Conservation (phyloP, 2,888 invertebrate genomes). For the Xestobium rufovillosum region DNA sequence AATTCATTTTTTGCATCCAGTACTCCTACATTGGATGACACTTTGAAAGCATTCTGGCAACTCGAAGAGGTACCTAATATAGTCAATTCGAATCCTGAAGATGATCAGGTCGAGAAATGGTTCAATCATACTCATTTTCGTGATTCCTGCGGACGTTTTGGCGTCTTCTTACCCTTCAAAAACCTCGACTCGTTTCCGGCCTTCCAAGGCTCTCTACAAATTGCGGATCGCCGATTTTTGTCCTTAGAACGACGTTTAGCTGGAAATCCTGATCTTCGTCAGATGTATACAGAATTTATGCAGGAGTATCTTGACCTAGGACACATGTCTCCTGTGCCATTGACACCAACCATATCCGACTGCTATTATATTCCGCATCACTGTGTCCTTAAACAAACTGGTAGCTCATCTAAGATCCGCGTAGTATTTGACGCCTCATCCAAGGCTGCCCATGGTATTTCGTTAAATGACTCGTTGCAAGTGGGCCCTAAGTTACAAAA, state of each 20-base stretch:
- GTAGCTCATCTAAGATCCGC: conserved; percentile 9
- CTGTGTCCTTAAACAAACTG: conserved; percentile 8
- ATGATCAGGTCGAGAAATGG: neutral
- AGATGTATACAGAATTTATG: conserved; percentile 2
- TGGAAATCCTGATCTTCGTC: neutral
- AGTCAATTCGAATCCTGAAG: neutral
- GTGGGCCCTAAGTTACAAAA: too few relatives aligned
- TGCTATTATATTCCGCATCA: conserved; percentile 18
- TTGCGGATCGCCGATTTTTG: too few relatives aligned
- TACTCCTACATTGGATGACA: neutral
- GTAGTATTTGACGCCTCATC: conserved; percentile 13
- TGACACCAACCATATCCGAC: too few relatives aligned
- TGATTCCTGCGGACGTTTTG: too few relatives aligned
- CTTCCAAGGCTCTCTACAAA: too few relatives aligned
- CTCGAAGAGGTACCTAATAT: conserved; percentile 2
- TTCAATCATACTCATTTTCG: neutral
- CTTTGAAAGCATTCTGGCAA: conserved; percentile 4
- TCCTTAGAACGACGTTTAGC: conserved; percentile 1
- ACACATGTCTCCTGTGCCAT: conserved; percentile 11
- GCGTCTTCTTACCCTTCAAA: neutral
- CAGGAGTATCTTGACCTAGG: conserved; percentile 16
- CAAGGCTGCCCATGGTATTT: too few relatives aligned
- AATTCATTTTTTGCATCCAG: neutral
- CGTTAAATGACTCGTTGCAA: too few relatives aligned
- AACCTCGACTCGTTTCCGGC: neutral